phyloP scores from a whole-genome alignment of 2,888 invertebrate genomes.

The Stenchaetothrips biformis region DNA sequence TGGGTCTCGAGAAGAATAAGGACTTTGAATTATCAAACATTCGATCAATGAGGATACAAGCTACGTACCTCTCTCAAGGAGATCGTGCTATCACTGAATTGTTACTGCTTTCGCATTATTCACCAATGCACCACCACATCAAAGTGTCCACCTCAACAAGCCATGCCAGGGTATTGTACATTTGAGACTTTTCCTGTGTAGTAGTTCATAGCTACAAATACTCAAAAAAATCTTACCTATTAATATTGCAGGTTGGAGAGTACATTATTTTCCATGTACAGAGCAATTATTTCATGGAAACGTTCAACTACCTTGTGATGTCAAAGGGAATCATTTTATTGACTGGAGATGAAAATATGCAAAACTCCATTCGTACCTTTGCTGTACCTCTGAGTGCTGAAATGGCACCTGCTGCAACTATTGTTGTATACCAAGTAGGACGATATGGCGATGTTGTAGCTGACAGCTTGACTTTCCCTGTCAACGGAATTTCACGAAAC shows the following conservation, averaged over 20 bases:
- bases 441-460: slow-evolving; percentile 77
- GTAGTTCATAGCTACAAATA: not conserved
- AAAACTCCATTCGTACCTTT: slow-evolving; percentile 70
- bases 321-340: slow-evolving; percentile 87
- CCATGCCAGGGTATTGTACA: slow-evolving; percentile 58
- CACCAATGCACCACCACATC: slow-evolving; percentile 75
- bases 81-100: slow-evolving; percentile 64
- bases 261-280: slow-evolving; percentile 92
- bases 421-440: slow-evolving; percentile 82
- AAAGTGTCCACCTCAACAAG: slow-evolving; percentile 81
- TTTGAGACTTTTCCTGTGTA: not conserved
- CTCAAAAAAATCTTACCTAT: slow-evolving; percentile 7
- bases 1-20: slow-evolving; percentile 52
- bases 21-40: slow-evolving; percentile 63
- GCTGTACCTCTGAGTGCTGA: slow-evolving; percentile 77
- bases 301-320: slow-evolving; percentile 86
- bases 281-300: slow-evolving; percentile 82
- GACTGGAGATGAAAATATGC: slow-evolving; percentile 79
- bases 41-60: slow-evolving; percentile 57
- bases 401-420: slow-evolving; percentile 89
- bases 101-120: slow-evolving; percentile 70
- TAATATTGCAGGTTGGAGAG: slow-evolving; percentile 68
- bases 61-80: slow-evolving; percentile 40
- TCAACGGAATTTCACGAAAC: slow-evolving; percentile 89
- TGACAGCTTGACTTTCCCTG: slow-evolving; percentile 93